Base-by-base conservation (phyloP, 2,888 invertebrate genomes). In the Xylota sylvarum region DNA sequence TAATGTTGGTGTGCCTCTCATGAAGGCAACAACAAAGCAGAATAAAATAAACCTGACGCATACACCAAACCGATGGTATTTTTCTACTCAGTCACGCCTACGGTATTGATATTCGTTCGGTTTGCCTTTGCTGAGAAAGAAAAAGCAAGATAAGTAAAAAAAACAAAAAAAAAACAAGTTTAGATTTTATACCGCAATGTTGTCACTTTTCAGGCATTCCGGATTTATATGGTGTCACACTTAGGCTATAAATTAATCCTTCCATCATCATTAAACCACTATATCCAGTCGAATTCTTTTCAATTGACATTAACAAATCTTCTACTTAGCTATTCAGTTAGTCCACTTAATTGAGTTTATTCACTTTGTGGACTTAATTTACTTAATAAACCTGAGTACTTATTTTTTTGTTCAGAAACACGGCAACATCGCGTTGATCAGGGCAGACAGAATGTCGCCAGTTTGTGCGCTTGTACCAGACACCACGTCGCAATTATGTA, bases 381-480 rank as follows among this genome's bases (percentile, higher is more conserved):
- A 10, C 4, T 6, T n/a, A 23, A 19, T n/a, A 35, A 17, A 19
- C 1, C 56, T 30, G 30, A 43, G n/a, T 9, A 55, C 52, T 48
- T 35, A 17, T 52, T 32, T 55, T 12, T 14, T 52, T 19, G 30
- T 19, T 48, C 23, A 19, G 89, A 91, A 92, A 89, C 90, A 88
- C 93, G 96, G 94, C 96, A 96, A 95, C 96, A 93, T 88, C 91
- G 95, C 94, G 91, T 91, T 95, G 95, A 95, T 95, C 95, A 94
- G 89, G 95, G 96, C 96, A 97, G 97, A 97, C 97, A 97, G 96
- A 96, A 96, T 97, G 97, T 97, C 97, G 97, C 97, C 97, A 95
- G 95, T 94, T 95, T 94, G 94, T 95, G 94, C 94, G 94, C 94
- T 94, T 90, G 90, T 90, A 91, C 95, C 95, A 95, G 96, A 96